Percentiles rank a stretch among this genome's conserved stretches.
Evolutionary conservation across 2,888 invertebrate species (phyloP).

Genomic region (Geotrupes spiniger): DNA sequence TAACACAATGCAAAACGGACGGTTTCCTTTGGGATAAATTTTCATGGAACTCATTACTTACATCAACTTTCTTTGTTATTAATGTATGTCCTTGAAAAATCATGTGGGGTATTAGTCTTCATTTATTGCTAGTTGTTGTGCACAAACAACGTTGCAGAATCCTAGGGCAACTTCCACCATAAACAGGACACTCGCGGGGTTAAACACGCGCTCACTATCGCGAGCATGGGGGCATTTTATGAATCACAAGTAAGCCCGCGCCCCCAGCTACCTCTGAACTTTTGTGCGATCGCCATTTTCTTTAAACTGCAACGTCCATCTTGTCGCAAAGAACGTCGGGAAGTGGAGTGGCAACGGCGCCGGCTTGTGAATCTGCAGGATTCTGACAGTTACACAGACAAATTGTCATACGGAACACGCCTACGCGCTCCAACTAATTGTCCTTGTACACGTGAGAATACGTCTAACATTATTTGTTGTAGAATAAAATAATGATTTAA

Average conservation of each 20-base stretch:
- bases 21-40: slow-evolving; percentile 20
- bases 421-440: slow-evolving; percentile 12
- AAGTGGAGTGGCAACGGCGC: slow-evolving; percentile 31
- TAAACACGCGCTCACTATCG: slow-evolving; percentile 32
- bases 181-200: slow-evolving; percentile 41
- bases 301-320: slow-evolving; percentile 41
- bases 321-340: slow-evolving; percentile 35
- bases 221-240: slow-evolving; percentile 33
- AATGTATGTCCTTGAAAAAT: slow-evolving; percentile 48
- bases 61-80: slow-evolving; percentile 49
- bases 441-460: neutral
- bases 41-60: slow-evolving; percentile 40
- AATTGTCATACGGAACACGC: slow-evolving; percentile 22
- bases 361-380: slow-evolving; percentile 30
- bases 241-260: slow-evolving; percentile 35
- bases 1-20: slow-evolving; percentile 27
- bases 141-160: slow-evolving; percentile 40
- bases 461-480: slow-evolving; percentile 1
- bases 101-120: slow-evolving; percentile 49
- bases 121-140: slow-evolving; percentile 48
- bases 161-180: slow-evolving; percentile 33
- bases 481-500: slow-evolving; percentile 4
- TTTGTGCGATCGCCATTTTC: slow-evolving; percentile 43
- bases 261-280: slow-evolving; percentile 39
- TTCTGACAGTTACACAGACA: slow-evolving; percentile 33